Evolutionary conservation across 2,113 vertebrate species (phyloP).

Genomic region (Ceyx cyanopectus): DNA sequence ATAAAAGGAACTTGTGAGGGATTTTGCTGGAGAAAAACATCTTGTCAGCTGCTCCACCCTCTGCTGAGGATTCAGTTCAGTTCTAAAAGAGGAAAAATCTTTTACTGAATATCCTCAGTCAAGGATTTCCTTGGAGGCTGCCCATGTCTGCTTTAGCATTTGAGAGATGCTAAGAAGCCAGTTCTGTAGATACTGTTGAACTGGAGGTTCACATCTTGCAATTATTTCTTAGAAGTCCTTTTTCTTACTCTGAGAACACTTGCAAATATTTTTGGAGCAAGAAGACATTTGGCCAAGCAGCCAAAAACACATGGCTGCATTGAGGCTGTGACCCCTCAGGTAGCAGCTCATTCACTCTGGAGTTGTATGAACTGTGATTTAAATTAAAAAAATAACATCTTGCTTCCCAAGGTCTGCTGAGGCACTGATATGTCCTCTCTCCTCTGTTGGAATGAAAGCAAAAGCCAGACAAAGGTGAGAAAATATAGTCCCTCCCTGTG

Average conservation of each 20-base stretch:
- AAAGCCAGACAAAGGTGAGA: constrained; percentile 16
- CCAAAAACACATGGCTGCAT: not conserved
- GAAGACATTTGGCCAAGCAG: not conserved
- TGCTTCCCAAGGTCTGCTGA: not conserved
- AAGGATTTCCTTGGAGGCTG: not conserved
- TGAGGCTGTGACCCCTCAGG: not conserved
- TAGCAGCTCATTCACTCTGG: constrained; percentile 20
- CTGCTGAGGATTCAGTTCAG: not conserved
- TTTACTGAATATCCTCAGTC: not conserved
- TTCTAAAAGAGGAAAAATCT: not conserved
- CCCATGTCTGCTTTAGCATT: not conserved
- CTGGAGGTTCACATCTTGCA: not conserved
- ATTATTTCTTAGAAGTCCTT: not conserved
- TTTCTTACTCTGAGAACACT: not conserved
- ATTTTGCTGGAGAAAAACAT: not conserved
- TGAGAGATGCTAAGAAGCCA: not conserved
- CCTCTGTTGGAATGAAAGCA: not conserved
- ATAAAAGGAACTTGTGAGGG: not conserved
- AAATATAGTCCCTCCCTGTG: not conserved
- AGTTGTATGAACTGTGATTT: constrained; percentile 29
- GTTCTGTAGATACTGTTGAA: not conserved
- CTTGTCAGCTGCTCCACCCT: not conserved
- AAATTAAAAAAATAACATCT: not conserved
- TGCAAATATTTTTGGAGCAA: not conserved
- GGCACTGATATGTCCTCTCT: not conserved